A percentile compares a stretch with the other conserved stretches of the same genome.
Conservation (phyloP, 2,888 invertebrate species). For the Phortica okadai region DNA sequence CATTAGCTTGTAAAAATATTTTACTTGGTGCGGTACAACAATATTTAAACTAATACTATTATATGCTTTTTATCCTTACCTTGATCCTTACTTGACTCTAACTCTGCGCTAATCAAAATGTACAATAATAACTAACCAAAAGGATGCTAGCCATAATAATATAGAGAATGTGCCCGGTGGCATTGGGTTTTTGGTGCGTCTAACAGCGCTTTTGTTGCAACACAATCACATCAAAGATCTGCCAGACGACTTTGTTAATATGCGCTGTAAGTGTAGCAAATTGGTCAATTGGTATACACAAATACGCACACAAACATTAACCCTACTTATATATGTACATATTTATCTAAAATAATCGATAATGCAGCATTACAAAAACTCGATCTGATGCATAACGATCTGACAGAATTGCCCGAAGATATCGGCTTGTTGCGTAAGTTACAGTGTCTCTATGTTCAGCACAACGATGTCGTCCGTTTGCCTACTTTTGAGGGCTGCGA, state of each 20-base stretch:
- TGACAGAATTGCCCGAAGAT: constrained; percentile 81
- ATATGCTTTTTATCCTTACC: constrained; percentile 30
- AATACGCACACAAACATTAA: not conserved
- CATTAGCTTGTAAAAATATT: not conserved
- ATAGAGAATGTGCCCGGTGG: constrained; percentile 85
- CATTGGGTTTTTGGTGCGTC: constrained; percentile 88
- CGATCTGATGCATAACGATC: constrained; percentile 85
- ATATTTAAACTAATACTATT: not conserved
- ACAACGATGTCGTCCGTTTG: constrained; percentile 86
- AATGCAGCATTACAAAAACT: constrained; percentile 80
- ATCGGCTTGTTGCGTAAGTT: constrained; percentile 86
- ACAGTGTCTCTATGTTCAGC: constrained; percentile 86
- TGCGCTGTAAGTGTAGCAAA: constrained; percentile 82
- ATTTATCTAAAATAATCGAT: constrained; percentile 6
- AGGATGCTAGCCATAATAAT: constrained; percentile 89
- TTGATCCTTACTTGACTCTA: constrained; percentile 44
- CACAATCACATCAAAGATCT: constrained; percentile 85
- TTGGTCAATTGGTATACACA: not conserved
- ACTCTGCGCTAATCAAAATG: constrained; percentile 40
- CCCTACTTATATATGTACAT: not conserved
- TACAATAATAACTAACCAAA: constrained; percentile 50
- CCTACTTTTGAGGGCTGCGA: constrained; percentile 88
- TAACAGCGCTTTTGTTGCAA: constrained; percentile 84
- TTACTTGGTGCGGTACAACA: constrained; percentile 36
- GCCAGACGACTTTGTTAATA: constrained; percentile 88